Evolutionary conservation across 2,888 invertebrate genomes (phyloP), one percentile per base, ranked within the genome.

Genomic region (Eristalis pertinax): DNA sequence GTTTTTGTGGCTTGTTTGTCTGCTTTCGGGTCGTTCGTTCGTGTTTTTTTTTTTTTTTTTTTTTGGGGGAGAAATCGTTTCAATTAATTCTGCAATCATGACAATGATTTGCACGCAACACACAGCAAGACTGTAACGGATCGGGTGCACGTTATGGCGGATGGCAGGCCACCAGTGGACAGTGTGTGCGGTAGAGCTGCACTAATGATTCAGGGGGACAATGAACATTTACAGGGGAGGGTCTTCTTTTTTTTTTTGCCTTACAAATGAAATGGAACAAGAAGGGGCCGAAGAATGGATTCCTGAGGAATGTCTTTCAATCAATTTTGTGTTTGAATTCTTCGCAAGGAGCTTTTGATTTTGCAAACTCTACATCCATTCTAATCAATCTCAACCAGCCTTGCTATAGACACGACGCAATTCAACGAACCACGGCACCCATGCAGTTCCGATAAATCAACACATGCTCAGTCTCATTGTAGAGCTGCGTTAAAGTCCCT

Each of bases 71-170:
- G 56, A 78, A 79, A 83, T 79, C 68, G 72, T 65, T 87, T 87
- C 76, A 87, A 87, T 87, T 87, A 87, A 87, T 83, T 87, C 65
- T 65, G 74, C 74, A 86, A 82, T 86, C 82, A 82, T 86, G 74
- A 86, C 74, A 86, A 86, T 67, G 78, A 82, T 82, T 86, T 82
- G 74, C 77, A 81, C 81, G 85, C 86, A 78, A 26, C 50, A 50
- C 50, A 50, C n/a, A 10, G 10, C 32, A 50, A 50, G 19, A 8
- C 8, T 19, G 50, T 50, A 50, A 50, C 50, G 50, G 50, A 50
- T 50, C 50, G 19, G 5, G 50, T 50, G 50, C 50, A 50, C 50
- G 19, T 50, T 50, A 50, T 50, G 50, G 50, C 50, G 50, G 19
- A 50, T 50, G 50, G 50, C 50, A 50, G 50, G 50, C 50, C 19